Evolutionary conservation across 2,888 invertebrate genomes (phyloP), one percentile per base, ranked within the genome.

Genomic region (Callyntrura sp.): DNA sequence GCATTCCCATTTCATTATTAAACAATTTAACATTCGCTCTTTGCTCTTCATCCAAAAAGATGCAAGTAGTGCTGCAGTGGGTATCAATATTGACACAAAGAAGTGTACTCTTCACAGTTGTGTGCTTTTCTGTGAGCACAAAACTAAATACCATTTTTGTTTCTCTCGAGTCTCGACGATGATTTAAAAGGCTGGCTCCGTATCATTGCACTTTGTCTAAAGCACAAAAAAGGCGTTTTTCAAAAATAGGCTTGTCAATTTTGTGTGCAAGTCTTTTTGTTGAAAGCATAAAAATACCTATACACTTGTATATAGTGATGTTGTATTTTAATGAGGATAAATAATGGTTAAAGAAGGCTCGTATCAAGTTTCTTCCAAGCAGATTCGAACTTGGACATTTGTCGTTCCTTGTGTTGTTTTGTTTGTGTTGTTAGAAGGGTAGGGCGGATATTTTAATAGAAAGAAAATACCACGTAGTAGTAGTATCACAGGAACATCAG

Each of bases 181-280:
- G 51, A 25, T n/a, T 51, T 68, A 43, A 43, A 35, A 43, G 68
- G 68, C 14, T 43, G 35, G 35, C 28, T 68, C 17, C 43, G 11
- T 5, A 51, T 25, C 76, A 51, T 14, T 76, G 76, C 23, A 51
- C 73, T 76, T 51, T 73, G 17, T 23, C 70, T 73, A 45, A 45
- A 45, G 9, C 76, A 68, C 45, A 48, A 76, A 76, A 76, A 51
- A 76, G 76, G 76, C 76, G 76, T 76, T 65, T 14, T 76, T 48
- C n/a, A 76, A 78, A 78, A 55, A 55, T 78, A 78, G 35, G 78
- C 78, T 78, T 78, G 78, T 55, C 78, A 76, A 76, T 51, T 76
- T 70, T 43, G 8, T 65, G 65, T 28, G 11, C 12, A n/a, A n/a
- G 28, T 14, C 11, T 12, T 28, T 25, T 65, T 28, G 28, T 45